Conservation (phyloP, 2,888 invertebrate species). For the Thysanoteuthis rhombus region DNA sequence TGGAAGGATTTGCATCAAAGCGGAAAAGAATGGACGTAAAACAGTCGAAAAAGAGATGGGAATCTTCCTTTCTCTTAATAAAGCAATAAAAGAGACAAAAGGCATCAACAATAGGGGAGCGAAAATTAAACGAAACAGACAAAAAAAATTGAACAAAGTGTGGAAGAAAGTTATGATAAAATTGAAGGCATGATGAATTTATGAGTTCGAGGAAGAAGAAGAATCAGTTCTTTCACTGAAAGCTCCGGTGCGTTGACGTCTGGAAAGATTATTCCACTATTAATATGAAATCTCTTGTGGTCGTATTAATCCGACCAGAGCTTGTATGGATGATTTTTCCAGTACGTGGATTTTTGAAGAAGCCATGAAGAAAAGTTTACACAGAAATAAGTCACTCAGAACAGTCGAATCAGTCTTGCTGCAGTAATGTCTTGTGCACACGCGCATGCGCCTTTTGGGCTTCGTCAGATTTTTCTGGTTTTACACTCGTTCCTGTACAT, state of each 20-base stretch:
- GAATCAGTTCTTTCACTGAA: background rate
- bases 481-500: background rate
- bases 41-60: too few species aligned
- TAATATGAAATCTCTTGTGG: background rate
- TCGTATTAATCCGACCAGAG: constrained; percentile 12
- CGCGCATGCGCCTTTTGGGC: background rate
- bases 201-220: background rate
- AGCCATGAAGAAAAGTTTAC: background rate
- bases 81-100: background rate
- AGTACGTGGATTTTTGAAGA: background rate
- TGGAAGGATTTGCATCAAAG: too few species aligned
- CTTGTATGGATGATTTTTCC: background rate
- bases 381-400: background rate
- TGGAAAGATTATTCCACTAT: background rate
- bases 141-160: background rate
- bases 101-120: background rate
- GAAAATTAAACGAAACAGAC: background rate
- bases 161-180: background rate
- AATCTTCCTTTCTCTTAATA: background rate
- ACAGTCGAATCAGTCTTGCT: background rate
- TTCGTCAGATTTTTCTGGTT: background rate
- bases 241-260: background rate
- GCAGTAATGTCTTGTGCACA: background rate
- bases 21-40: too few species aligned
- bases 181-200: background rate